A percentile compares a stretch with the other conserved stretches of the same genome.
Conservation (phyloP, 64 coral and sea anemone species). For the Stichodactyla mertensii region DNA sequence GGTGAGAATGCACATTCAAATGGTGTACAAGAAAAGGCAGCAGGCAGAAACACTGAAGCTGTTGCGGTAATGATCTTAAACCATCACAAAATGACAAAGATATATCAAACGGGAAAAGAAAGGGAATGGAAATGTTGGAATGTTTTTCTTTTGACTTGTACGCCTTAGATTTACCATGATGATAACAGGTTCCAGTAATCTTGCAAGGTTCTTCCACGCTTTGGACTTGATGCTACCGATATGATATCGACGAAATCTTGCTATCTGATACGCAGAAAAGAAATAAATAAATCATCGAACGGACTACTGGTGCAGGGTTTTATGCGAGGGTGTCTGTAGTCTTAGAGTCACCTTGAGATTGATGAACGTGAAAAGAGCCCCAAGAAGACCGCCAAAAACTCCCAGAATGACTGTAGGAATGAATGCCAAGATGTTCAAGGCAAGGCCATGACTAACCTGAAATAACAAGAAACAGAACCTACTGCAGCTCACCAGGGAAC, state of each 20-base stretch:
- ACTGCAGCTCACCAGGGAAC: no score
- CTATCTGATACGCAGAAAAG: constrained; percentile 49
- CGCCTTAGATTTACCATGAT: constrained; percentile 64
- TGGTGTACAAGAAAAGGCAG: constrained; percentile 75
- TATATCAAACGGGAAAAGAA: not conserved
- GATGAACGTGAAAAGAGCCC: constrained; percentile 87
- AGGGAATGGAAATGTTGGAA: not conserved
- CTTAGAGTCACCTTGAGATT: constrained; percentile 81
- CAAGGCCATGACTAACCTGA: constrained; percentile 95
- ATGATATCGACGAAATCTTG: constrained; percentile 81
- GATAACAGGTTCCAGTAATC: constrained; percentile 67
- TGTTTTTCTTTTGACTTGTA: not conserved
- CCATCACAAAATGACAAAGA: not conserved
- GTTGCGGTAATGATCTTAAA: constrained; percentile 83
- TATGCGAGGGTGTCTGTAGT: not conserved
- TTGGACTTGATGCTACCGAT: constrained; percentile 80
- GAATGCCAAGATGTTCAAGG: constrained; percentile 86
- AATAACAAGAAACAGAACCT: not conserved
- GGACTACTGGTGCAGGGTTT: no score
- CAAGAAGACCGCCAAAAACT: constrained; percentile 77
- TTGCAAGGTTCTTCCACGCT: constrained; percentile 85
- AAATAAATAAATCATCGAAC: not conserved
- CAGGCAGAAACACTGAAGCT: constrained; percentile 85
- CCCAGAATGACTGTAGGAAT: constrained; percentile 89
- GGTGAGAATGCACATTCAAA: constrained; percentile 63